Conservation (phyloP, 2,888 invertebrate genomes). For the Chydorus sphaericus region DNA sequence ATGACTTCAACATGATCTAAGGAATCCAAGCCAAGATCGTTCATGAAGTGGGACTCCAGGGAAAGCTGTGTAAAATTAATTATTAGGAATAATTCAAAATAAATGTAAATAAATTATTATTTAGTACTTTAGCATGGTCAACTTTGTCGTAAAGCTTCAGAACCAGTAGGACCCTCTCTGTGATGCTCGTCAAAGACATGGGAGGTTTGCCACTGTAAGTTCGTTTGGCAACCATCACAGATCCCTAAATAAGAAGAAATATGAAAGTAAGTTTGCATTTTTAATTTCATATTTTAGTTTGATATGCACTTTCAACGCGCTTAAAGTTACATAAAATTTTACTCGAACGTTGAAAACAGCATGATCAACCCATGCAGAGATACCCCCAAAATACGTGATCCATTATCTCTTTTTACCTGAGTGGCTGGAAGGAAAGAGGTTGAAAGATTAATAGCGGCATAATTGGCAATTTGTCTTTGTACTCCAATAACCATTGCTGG, state of each 20-base stretch:
- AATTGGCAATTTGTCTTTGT: background rate
- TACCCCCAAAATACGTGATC: too few relatives aligned
- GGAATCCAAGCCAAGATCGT: constrained; percentile 93
- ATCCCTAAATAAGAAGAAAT: too few relatives aligned
- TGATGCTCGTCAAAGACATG: constrained; percentile 63
- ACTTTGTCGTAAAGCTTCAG: constrained; percentile 97
- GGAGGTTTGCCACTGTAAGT: constrained; percentile 57
- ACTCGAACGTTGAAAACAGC: too few relatives aligned
- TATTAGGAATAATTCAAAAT: constrained; percentile 12
- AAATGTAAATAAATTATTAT: background rate
- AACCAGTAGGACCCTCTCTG: constrained; percentile 82
- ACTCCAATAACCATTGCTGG: background rate
- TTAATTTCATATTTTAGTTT: too few relatives aligned
- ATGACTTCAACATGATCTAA: constrained; percentile 98
- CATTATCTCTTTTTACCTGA: background rate
- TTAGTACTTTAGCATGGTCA: constrained; percentile 72
- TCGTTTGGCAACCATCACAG: too few relatives aligned
- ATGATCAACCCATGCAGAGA: too few relatives aligned
- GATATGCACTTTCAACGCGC: too few relatives aligned
- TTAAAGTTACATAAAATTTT: too few relatives aligned
- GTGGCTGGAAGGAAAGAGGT: background rate
- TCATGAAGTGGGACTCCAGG: constrained; percentile 90
- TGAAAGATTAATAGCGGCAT: background rate
- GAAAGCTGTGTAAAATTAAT: constrained; percentile 49
- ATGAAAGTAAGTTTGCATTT: too few relatives aligned